Base-by-base conservation (phyloP, 2,888 invertebrate species). In the Eretmocerus hayati region DNA sequence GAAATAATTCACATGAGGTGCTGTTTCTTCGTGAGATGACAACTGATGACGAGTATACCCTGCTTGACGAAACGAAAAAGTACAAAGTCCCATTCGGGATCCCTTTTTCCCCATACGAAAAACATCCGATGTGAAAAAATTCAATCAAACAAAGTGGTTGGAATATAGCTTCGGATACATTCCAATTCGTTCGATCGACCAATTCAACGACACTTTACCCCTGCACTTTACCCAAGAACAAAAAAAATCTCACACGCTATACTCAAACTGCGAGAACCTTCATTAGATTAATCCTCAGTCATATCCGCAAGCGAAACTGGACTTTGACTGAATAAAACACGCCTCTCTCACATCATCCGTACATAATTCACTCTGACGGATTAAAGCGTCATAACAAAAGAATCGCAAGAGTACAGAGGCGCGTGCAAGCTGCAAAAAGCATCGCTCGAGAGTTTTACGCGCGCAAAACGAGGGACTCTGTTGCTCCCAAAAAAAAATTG, bases 321-420 rank as follows among this genome's bases (percentile, higher is more conserved):
- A 8, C 30, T 13, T 8, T 9, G 13, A 30, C 8, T 8, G 8
- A 13, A 30, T 9, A 30, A 8, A 30, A 30, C 30, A 9, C 8
- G 13, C 30, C 30, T 13, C 8, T 9, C 30, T 9, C 8, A 13
- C 13, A 30, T 30, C 30, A 8, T 5, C 33, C 31, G 8, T 23
- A 40, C 35, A 46, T 45, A 41, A 46, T 41, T 46, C 32, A 33
- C 46, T 39, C 31, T 40, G 2, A 23, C 41, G 22, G 41, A 41
- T 41, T 41, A 46, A 41, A 33, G 35, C 41, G 45, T 19, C 46
- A 41, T 41, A 41, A 26, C 35, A 40, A 40, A 44, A 20, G 18
- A 15, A 42, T 9, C 2, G n/a, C 5, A 35, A 35, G 16, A 31
- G 22, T 16, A 20, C 37, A 11, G 13, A 20, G 16, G 5, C 2